Conservation (phyloP, 2,888 invertebrate species). For the Mesoligia furuncula region DNA sequence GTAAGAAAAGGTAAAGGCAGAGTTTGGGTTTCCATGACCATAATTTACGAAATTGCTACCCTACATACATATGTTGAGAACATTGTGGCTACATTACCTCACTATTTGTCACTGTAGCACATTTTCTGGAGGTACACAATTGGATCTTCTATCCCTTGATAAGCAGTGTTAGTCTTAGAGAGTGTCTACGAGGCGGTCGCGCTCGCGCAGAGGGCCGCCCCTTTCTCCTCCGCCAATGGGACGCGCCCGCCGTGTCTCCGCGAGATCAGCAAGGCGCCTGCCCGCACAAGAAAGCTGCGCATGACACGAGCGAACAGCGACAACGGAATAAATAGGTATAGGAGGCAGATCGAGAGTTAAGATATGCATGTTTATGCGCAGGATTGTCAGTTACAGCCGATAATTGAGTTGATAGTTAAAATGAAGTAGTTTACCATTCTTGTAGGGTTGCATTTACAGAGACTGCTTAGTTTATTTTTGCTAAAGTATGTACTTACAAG, state of each 20-base stretch:
- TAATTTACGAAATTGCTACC: neutral
- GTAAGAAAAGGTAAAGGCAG: neutral
- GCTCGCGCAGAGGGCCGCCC: constrained; percentile 78
- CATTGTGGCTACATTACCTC: too few relatives aligned
- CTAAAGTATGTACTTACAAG: neutral
- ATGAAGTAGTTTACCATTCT: neutral
- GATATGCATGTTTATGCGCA: constrained; percentile 25
- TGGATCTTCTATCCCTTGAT: constrained; percentile 16
- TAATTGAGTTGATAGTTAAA: neutral
- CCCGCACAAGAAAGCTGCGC: constrained; percentile 50
- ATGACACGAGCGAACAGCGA: constrained; percentile 52
- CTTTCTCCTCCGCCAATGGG: constrained; percentile 84
- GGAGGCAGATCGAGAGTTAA: constrained; percentile 3
- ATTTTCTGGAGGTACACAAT: neutral
- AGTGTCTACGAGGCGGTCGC: constrained; percentile 71
- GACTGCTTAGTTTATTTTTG: neutral
- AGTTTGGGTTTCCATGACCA: neutral
- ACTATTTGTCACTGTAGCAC: too few relatives aligned
- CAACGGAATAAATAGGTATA: neutral
- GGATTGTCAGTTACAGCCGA: neutral
- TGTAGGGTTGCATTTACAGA: neutral
- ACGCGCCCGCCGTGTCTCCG: constrained; percentile 77
- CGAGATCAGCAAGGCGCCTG: constrained; percentile 77
- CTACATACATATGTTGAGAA: neutral
- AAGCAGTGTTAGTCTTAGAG: constrained; percentile 26